Evolutionary conservation across 2,888 invertebrate genomes (phyloP).

Genomic region (Apomyelois bistriatella): DNA sequence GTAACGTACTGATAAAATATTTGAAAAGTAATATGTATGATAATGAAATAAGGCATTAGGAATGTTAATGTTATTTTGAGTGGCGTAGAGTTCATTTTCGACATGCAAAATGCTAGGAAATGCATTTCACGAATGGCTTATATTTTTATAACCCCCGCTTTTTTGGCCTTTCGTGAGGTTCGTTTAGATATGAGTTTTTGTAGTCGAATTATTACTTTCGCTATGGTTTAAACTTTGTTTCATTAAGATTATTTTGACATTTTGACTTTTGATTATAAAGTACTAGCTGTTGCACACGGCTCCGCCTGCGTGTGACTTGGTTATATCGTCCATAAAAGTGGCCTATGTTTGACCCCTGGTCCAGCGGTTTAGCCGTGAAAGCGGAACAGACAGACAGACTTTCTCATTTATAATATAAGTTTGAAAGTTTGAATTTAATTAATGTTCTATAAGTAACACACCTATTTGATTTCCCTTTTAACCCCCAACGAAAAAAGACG

Average conservation of each 20-base stretch:
- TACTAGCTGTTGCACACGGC: too few species aligned
- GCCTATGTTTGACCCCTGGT: too few species aligned
- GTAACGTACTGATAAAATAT: neutral
- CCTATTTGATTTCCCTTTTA: too few species aligned
- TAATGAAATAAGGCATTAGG: neutral
- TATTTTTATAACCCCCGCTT: neutral
- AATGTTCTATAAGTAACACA: too few species aligned
- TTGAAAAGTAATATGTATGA: neutral
- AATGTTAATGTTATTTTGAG: neutral
- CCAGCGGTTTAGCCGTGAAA: too few species aligned
- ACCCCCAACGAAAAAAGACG: too few species aligned
- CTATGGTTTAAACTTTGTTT: neutral
- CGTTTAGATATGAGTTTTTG: neutral
- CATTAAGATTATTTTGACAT: neutral
- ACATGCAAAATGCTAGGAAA: constrained; percentile 1
- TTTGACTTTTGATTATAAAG: too few species aligned
- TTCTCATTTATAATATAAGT: too few species aligned
- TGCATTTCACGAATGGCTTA: neutral
- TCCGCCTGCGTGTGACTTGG: too few species aligned
- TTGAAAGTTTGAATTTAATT: too few species aligned
- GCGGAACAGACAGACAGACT: too few species aligned
- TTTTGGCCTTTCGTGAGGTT: neutral
- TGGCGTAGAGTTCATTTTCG: neutral
- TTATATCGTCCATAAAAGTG: too few species aligned
- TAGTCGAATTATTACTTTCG: neutral